A percentile compares a stretch with the other conserved stretches of the same genome.
Conservation (phyloP, 1,140 invertebrate genomes). For the Orius insidiosus region DNA sequence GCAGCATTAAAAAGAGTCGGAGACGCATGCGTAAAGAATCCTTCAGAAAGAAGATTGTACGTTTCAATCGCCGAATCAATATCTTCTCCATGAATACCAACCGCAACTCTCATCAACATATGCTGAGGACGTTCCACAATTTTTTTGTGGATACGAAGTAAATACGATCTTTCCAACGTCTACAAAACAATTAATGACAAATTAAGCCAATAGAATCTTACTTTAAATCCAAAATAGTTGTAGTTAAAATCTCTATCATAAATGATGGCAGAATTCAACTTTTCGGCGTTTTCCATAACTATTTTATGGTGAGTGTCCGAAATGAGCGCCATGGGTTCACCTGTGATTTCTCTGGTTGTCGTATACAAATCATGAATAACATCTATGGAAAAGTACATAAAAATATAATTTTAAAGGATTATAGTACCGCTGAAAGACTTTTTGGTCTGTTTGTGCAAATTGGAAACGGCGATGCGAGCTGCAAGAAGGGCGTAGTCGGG, state of each 20-base stretch:
- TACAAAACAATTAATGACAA: constrained; percentile 21
- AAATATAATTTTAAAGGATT: neutral
- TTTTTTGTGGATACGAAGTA: constrained; percentile 89
- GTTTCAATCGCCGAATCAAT: constrained; percentile 89
- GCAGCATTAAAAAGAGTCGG: constrained; percentile 94
- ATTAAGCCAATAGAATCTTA: constrained; percentile 23
- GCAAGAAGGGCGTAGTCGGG: constrained; percentile 93
- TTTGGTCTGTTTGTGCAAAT: constrained; percentile 93
- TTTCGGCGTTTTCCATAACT: constrained; percentile 72
- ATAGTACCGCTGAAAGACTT: constrained; percentile 67
- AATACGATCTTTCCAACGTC: constrained; percentile 88
- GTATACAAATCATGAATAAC: constrained; percentile 78
- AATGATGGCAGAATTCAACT: constrained; percentile 88
- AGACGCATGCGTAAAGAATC: constrained; percentile 95
- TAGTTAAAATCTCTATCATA: constrained; percentile 96
- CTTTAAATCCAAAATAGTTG: constrained; percentile 98
- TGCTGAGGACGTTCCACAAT: constrained; percentile 94
- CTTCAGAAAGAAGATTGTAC: constrained; percentile 88
- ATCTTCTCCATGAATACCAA: constrained; percentile 92
- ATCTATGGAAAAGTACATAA: constrained; percentile 39
- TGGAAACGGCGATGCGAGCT: constrained; percentile 89
- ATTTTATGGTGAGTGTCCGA: constrained; percentile 68
- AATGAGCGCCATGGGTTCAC: constrained; percentile 59
- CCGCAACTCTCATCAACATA: constrained; percentile 94
- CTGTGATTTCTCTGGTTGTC: constrained; percentile 54